A percentile compares a stretch with the other conserved stretches of the same genome.
phyloP scores from a whole-genome alignment of 2,797 vertebrate species.

The Anguilla marmorata region DNA sequence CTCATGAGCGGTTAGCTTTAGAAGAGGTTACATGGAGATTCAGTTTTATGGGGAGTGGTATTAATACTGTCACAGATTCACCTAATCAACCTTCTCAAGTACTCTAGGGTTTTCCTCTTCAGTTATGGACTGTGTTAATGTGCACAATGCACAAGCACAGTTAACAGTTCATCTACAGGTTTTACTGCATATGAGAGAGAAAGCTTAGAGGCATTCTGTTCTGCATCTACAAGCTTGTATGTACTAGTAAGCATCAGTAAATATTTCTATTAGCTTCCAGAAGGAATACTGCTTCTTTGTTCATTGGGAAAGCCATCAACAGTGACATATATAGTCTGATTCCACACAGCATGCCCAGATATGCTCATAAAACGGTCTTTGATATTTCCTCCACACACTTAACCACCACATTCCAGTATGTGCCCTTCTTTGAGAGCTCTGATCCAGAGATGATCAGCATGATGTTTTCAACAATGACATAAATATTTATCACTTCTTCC shows the following conservation, averaged over 20 bases:
- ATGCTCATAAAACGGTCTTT: background rate
- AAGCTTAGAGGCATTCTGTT: background rate
- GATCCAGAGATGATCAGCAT: constrained; percentile 33
- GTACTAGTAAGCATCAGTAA: background rate
- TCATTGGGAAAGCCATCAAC: background rate
- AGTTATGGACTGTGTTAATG: background rate
- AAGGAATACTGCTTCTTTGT: background rate
- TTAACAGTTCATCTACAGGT: background rate
- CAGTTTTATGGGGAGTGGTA: background rate
- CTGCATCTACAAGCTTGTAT: background rate
- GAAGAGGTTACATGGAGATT: background rate
- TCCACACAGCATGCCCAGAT: background rate
- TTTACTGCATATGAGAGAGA: background rate
- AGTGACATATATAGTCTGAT: background rate
- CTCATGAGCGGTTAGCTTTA: background rate
- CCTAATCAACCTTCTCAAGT: background rate
- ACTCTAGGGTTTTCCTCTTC: background rate
- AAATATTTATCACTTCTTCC: constrained; percentile 38
- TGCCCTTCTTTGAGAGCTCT: constrained; percentile 18
- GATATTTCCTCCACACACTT: constrained; percentile 6
- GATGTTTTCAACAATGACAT: constrained; percentile 14
- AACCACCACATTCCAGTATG: background rate
- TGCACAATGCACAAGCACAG: background rate
- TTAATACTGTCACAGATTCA: constrained; percentile 7
- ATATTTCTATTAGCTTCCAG: background rate